phyloP scores from a whole-genome alignment of 2,888 invertebrate genomes.

The Achlya flavicornis region DNA sequence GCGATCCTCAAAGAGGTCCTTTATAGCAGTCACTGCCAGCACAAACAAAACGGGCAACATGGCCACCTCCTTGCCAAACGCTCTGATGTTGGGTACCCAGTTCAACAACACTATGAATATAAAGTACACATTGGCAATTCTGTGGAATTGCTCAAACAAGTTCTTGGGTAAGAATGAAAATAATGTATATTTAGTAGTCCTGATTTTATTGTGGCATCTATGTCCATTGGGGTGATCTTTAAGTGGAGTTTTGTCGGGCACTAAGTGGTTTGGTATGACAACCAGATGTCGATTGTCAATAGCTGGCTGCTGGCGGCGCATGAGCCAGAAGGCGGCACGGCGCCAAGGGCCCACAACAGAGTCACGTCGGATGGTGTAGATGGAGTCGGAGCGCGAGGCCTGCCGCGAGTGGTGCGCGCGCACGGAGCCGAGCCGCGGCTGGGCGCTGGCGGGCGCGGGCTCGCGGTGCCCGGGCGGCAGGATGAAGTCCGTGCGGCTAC shows the following conservation, averaged over 20 bases:
- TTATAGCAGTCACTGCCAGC: slow-evolving; percentile 95
- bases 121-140: slow-evolving; percentile 98
- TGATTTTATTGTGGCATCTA: slow-evolving; percentile 92
- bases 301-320: slow-evolving; percentile 85
- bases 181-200: slow-evolving; percentile 97
- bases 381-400: slow-evolving; percentile 94
- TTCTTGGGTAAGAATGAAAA: slow-evolving; percentile 98
- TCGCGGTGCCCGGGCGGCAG: slow-evolving; percentile 94
- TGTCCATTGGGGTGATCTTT: slow-evolving; percentile 93
- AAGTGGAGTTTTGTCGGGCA: slow-evolving; percentile 91
- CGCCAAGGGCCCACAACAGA: slow-evolving; percentile 89
- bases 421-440: slow-evolving; percentile 76
- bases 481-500: slow-evolving; percentile 95
- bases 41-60: slow-evolving; percentile 98
- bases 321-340: slow-evolving; percentile 85
- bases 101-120: slow-evolving; percentile 97
- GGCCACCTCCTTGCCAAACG: slow-evolving; percentile 97
- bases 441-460: slow-evolving; percentile 67
- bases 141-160: slow-evolving; percentile 98
- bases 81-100: slow-evolving; percentile 97
- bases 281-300: slow-evolving; percentile 88
- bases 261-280: slow-evolving; percentile 93
- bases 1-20: slow-evolving; percentile 97
- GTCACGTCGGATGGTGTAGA: slow-evolving; percentile 92
- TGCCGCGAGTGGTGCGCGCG: slow-evolving; percentile 90